Evolutionary conservation across 2,113 vertebrate genomes (phyloP), one percentile per base, ranked within the genome.

Genomic region (Oenanthe oenanthe): DNA sequence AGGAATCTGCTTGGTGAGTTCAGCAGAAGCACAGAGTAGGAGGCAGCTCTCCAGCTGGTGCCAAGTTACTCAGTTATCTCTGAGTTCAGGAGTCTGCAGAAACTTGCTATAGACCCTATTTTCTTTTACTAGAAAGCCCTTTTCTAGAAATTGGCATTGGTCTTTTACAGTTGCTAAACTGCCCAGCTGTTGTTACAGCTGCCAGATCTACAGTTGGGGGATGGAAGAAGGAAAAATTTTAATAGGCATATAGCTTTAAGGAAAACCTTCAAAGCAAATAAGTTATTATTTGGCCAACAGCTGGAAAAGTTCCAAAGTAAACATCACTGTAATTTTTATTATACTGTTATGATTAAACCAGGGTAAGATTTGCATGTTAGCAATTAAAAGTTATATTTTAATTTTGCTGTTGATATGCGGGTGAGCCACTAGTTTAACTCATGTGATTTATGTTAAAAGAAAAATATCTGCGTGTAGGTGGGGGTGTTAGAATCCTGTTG

Each of bases 111-210:
- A 62, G 51, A 91, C 25, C 25, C 61, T 63, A 1, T 81, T 82
- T 92, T 60, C 50, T 79, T 93, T 62, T 78, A 26, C 48, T 65
- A 20, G 34, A 36, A 92, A 73, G 47, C 58, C 54, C 13, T 87
- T 89, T 79, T 56, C 62, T 92, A 56, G 71, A 79, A 56, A 42
- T 62, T 78, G 79, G 42, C 74, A 53, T 85, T 72, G 94, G 38
- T 93, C 63, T 87, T 60, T 87, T 54, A 66, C 79, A 93, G 86
- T 84, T 91, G 68, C 72, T 89, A 16, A 92, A 56, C n/a, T 75
- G 58, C 38, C 67, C 92, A 94, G 87, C 91, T 96, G 95, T 93
- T 94, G 61, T 71, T 88, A 60, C 89, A 88, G 79, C 95, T 95
- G 94, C 43, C 91, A 47, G 77, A 60, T 79, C 54, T 73, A 21